Conservation (phyloP, 2,888 invertebrate genomes). For the Diplolepis rosae region DNA sequence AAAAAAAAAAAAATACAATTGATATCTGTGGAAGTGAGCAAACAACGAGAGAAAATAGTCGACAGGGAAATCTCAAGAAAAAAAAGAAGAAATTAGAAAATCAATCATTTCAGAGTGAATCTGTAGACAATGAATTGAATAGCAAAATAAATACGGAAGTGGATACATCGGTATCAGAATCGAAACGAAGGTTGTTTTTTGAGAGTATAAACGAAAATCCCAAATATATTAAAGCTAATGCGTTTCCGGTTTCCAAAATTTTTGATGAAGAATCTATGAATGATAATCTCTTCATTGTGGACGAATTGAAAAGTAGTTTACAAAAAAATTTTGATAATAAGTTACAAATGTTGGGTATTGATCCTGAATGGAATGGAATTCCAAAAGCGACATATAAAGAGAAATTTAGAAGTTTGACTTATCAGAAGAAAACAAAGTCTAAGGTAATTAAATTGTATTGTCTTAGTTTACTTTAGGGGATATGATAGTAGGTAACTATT, state of each 20-base stretch:
- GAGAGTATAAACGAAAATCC: not conserved
- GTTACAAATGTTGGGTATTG: conserved; percentile 78
- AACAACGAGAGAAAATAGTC: not conserved
- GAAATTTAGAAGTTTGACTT: conserved; percentile 77
- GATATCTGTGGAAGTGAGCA: not conserved
- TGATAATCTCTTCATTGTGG: conserved; percentile 40
- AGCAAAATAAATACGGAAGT: conserved; percentile 47
- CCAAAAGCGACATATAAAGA: conserved; percentile 77
- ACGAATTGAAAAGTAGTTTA: conserved; percentile 55
- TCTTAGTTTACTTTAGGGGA: not conserved
- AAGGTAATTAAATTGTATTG: conserved; percentile 74
- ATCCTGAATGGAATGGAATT: conserved; percentile 78
- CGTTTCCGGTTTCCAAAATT: not conserved
- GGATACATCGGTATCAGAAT: conserved; percentile 48
- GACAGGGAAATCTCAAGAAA: conserved; percentile 21
- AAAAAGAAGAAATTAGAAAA: not conserved
- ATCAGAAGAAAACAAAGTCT: conserved; percentile 76
- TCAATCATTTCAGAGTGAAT: conserved; percentile 41
- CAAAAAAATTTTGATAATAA: conserved; percentile 74
- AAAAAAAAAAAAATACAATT: not conserved
- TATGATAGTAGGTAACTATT: too few species aligned
- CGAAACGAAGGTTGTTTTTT: conserved; percentile 29
- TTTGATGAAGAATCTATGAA: not conserved
- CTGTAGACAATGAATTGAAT: conserved; percentile 47
- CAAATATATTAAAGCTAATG: not conserved